Conservation (phyloP, 2,113 vertebrate species). For the Oncorhynchus gorbuscha region DNA sequence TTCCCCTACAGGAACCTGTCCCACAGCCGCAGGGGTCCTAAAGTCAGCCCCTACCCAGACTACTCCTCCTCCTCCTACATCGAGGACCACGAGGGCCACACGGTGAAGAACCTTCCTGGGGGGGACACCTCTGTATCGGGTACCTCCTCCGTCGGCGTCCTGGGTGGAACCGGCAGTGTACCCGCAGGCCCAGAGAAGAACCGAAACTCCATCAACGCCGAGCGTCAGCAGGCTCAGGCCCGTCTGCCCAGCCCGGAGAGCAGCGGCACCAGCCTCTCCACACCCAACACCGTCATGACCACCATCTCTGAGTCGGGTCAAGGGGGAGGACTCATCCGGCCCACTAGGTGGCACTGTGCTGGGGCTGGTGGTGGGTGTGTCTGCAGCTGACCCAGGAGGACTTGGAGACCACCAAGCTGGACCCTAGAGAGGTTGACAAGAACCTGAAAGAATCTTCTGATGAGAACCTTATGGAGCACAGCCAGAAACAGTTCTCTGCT, state of each 20-base stretch:
- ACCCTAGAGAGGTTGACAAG: slow-evolving; percentile 91
- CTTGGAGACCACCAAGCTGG: slow-evolving; percentile 88
- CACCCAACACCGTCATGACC: slow-evolving; percentile 79
- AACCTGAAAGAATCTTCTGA: slow-evolving; percentile 92
- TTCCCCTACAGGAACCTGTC: slow-evolving; percentile 82
- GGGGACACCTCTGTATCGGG: slow-evolving; percentile 73
- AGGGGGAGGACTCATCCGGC: slow-evolving; percentile 54
- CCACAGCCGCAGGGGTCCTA: slow-evolving; percentile 79
- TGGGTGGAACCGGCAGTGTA: slow-evolving; percentile 47
- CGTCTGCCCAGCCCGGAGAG: slow-evolving; percentile 7
- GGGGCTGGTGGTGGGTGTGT: slow-evolving; percentile 60
- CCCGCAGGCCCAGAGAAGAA: slow-evolving; percentile 78
- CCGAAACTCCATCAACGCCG: slow-evolving; percentile 90
- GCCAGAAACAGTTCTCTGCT: slow-evolving; percentile 86
- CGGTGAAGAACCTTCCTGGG: slow-evolving; percentile 85
- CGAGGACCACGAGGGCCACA: slow-evolving; percentile 83
- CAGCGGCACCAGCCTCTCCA: slow-evolving; percentile 39
- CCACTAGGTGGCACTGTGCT: slow-evolving; percentile 30
- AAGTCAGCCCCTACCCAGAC: slow-evolving; percentile 82
- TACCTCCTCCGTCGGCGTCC: slow-evolving; percentile 56
- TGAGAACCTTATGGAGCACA: slow-evolving; percentile 90
- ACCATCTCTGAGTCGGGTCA: slow-evolving; percentile 82
- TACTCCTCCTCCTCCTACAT: slow-evolving; percentile 85
- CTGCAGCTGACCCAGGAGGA: slow-evolving; percentile 91
- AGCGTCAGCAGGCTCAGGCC: slow-evolving; percentile 86